phyloP scores from a whole-genome alignment of 2,888 invertebrate genomes.

The Congeria kusceri region DNA sequence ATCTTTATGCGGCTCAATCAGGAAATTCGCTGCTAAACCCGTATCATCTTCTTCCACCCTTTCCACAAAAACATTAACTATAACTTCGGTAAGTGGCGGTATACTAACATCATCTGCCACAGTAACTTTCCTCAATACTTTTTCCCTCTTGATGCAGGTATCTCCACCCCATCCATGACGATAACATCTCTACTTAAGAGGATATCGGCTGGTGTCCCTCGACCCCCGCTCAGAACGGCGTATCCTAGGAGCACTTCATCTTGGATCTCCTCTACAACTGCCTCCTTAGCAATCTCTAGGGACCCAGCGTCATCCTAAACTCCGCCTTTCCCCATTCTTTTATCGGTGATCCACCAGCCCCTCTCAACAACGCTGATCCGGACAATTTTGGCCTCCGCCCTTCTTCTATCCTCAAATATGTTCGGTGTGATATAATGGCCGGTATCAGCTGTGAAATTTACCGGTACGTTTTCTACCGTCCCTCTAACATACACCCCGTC shows the following conservation, averaged over 20 bases:
- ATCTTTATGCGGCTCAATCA: not conserved
- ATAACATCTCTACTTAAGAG: slow-evolving; percentile 2
- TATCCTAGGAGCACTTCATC: slow-evolving; percentile 19
- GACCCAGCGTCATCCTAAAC: slow-evolving; percentile 4
- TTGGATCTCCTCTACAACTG: slow-evolving; percentile 19
- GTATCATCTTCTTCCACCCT: not conserved
- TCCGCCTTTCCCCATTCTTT: not conserved
- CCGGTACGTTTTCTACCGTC: too few relatives aligned
- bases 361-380: not conserved
- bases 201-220: slow-evolving; percentile 20
- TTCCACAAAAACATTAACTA: slow-evolving; percentile 11
- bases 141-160: not conserved
- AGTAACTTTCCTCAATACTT: not conserved
- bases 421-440: too few relatives aligned
- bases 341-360: slow-evolving; percentile 22
- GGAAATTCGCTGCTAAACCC: not conserved
- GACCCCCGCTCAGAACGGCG: slow-evolving; percentile 1
- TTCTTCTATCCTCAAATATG: too few relatives aligned
- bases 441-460: too few relatives aligned
- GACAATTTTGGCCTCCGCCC: too few relatives aligned
- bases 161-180: slow-evolving; percentile 1
- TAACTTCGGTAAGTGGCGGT: slow-evolving; percentile 7
- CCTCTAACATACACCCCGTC: too few relatives aligned
- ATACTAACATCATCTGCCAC: slow-evolving; percentile 15
- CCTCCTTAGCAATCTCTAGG: slow-evolving; percentile 1